Conservation (phyloP, 2,797 vertebrate genomes). For the Enteromius treurensis region DNA sequence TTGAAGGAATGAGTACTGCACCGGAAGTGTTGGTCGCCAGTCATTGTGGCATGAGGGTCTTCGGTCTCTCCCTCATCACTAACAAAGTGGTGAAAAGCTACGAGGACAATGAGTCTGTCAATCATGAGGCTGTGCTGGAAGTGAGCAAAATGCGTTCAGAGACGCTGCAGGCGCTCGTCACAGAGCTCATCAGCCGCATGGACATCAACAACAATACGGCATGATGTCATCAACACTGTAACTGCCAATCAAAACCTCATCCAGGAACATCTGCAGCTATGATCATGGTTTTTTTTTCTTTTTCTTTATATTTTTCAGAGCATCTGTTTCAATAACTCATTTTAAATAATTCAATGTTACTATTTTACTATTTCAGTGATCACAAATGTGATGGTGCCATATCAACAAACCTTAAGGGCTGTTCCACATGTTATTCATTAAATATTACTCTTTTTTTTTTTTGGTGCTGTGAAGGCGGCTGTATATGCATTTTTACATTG, state of each 20-base stretch:
- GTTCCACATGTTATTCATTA: neutral
- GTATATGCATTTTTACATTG: neutral
- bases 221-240: conserved; percentile 24
- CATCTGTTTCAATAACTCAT: neutral
- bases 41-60: conserved; percentile 80
- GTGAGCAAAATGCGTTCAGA: conserved; percentile 75
- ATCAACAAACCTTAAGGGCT: conserved; percentile 7
- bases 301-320: neutral
- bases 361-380: neutral
- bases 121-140: conserved; percentile 78
- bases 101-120: conserved; percentile 73
- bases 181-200: conserved; percentile 75
- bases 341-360: neutral
- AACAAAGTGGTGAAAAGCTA: conserved; percentile 81
- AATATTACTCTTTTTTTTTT: neutral
- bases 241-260: conserved; percentile 17
- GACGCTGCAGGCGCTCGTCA: conserved; percentile 76
- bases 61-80: conserved; percentile 83
- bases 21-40: conserved; percentile 78
- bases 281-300: neutral
- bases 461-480: neutral
- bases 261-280: conserved; percentile 18
- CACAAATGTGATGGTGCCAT: neutral
- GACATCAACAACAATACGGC: conserved; percentile 78
- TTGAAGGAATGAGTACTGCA: conserved; percentile 81